These are phyloP conservation scores for Turdus rufiventris DNA, from an alignment of 2,113 vertebrate species.

Conservation along the genomic window DNA sequence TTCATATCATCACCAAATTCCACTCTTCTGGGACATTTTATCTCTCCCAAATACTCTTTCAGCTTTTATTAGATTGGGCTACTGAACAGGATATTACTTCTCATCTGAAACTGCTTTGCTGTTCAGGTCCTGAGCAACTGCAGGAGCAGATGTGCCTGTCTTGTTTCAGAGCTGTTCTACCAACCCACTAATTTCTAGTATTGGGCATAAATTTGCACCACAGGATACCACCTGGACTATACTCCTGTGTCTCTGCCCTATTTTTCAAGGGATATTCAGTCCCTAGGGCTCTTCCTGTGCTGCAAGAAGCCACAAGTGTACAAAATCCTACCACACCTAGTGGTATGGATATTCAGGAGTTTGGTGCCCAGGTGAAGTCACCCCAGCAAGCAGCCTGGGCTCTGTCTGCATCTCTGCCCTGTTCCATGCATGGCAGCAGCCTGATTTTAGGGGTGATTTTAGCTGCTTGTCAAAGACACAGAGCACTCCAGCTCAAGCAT, in stretches of 20 bases:
- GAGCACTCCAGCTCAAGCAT: not conserved
- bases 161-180: not conserved
- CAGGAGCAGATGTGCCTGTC: not conserved
- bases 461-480: not conserved
- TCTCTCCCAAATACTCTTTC: not conserved
- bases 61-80: not conserved
- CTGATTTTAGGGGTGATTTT: not conserved
- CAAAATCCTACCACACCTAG: not conserved
- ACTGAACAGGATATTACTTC: not conserved
- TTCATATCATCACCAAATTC: not conserved
- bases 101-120: not conserved
- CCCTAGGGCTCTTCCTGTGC: not conserved
- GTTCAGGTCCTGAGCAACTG: not conserved
- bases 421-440: not conserved
- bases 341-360: not conserved
- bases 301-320: not conserved
- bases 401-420: not conserved
- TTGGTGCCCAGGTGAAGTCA: not conserved
- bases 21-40: not conserved
- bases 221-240: not conserved
- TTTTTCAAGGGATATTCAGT: not conserved
- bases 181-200: not conserved
- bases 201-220: not conserved
- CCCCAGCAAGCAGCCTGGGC: rapidly evolving
- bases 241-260: not conserved